Evolutionary conservation across 2,888 invertebrate species (phyloP).

Genomic region (Cantharis rufa): DNA sequence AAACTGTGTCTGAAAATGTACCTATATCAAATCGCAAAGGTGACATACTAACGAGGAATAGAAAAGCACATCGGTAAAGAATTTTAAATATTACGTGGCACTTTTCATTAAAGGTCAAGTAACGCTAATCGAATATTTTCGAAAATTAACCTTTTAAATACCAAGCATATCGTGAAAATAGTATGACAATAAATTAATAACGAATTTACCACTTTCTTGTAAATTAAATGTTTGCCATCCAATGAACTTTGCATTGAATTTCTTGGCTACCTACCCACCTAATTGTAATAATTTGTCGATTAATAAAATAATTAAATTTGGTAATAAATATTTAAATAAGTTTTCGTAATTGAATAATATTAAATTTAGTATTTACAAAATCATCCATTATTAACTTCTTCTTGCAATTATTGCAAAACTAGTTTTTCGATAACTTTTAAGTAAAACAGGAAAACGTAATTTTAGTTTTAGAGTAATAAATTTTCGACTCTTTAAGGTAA

Average conservation of each 20-base stretch:
- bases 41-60: not conserved
- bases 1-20: too few relatives aligned
- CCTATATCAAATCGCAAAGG: not conserved
- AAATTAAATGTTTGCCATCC: not conserved
- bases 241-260: not conserved
- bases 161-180: not conserved
- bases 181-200: not conserved
- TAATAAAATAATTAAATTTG: not conserved
- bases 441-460: not conserved
- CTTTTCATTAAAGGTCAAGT: not conserved
- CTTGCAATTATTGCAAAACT: not conserved
- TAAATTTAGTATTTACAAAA: not conserved
- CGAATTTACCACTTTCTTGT: not conserved
- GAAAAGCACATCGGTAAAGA: not conserved
- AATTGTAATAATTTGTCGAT: not conserved
- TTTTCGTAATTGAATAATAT: not conserved
- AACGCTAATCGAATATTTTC: not conserved
- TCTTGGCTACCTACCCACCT: not conserved
- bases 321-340: not conserved
- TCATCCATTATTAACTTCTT: not conserved
- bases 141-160: not conserved
- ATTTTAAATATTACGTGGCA: not conserved
- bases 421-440: not conserved
- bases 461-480: too few relatives aligned
- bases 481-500: slow-evolving; percentile 5